phyloP scores from a whole-genome alignment of 2,113 vertebrate species.

The Pterophyllum scalare region DNA sequence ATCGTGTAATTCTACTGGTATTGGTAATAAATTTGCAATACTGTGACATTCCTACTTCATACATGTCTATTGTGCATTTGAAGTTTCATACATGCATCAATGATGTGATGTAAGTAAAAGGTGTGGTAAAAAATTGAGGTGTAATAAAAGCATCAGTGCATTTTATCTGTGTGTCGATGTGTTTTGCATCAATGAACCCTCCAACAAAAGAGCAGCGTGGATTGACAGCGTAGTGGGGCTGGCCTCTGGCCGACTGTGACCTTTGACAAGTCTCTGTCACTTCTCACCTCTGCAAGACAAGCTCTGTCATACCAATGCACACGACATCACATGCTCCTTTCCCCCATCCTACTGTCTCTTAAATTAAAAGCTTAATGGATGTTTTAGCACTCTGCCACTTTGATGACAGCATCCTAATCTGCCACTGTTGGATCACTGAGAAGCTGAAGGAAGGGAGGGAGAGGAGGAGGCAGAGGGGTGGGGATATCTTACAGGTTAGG shows the following conservation, averaged over 20 bases:
- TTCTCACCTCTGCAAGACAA: conserved; percentile 77
- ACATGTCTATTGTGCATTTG: neutral
- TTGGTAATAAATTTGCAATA: neutral
- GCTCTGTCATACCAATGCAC: conserved; percentile 63
- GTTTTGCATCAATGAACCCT: conserved; percentile 54
- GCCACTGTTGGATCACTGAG: conserved; percentile 64
- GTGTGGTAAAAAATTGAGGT: neutral
- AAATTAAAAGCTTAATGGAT: conserved; percentile 76
- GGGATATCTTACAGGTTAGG: conserved; percentile 65
- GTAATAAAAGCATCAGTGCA: conserved; percentile 37
- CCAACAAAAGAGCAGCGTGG: conserved; percentile 66
- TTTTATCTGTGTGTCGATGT: conserved; percentile 27
- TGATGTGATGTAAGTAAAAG: conserved; percentile 8
- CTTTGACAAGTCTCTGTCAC: conserved; percentile 76
- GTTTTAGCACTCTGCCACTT: conserved; percentile 76
- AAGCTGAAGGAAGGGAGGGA: conserved; percentile 33
- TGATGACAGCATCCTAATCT: conserved; percentile 74
- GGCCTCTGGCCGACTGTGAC: conserved; percentile 75
- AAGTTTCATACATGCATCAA: neutral
- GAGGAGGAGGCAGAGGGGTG: conserved; percentile 10
- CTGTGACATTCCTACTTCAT: neutral
- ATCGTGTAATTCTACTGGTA: neutral
- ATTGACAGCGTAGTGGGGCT: conserved; percentile 56
- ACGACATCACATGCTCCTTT: conserved; percentile 44
- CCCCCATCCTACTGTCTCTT: conserved; percentile 61